Evolutionary conservation across 2,888 invertebrate species (phyloP), one percentile per base, ranked within the genome.

Genomic region (Lasius platythorax): DNA sequence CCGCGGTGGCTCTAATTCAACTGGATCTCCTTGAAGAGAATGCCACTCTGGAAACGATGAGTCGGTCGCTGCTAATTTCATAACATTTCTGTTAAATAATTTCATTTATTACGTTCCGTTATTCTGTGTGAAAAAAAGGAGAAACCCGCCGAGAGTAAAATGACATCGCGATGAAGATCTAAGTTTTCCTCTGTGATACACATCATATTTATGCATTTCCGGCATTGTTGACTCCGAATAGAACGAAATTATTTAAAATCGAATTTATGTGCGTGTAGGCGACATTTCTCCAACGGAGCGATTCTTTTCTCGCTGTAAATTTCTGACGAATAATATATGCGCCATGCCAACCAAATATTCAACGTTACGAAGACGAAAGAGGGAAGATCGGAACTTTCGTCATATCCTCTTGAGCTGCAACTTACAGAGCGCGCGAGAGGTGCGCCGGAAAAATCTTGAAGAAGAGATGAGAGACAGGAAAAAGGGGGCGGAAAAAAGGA

Each of bases 11-110:
- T 78, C 79, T 72, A 64, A 68, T 75, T 83, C 83, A 75, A 75
- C 75, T 83, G 74, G 87, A 89, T 89, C 78, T 75, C 63, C 73
- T 84, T 64, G 73, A 61, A 85, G 63, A 37, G 83, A 66, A 73
- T 37, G 46, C 61, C 58, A 70, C 43, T 58, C 70, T 33, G 23
- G 33, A 15, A 43, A 58, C 40, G 70, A 70, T 58, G 28, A 28
- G 37, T 37, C 28, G 37, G 40, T 40, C 28, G 30, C 53, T 53
- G 58, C 58, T 79, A 79, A 79, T 79, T 70, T 79, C 58, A 58
- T 18, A 70, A 72, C 70, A 33, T 58, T 46, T n/a, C 23, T 43
- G 56, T 79, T 79, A 61, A 33, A 46, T 79, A 43, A 43, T 79
- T 61, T 30, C n/a, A 53, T 78, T 66, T 79, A 58, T 53, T 9